Evolutionary conservation across 2,113 vertebrate genomes (phyloP).

Genomic region (Cyanocitta stelleri): DNA sequence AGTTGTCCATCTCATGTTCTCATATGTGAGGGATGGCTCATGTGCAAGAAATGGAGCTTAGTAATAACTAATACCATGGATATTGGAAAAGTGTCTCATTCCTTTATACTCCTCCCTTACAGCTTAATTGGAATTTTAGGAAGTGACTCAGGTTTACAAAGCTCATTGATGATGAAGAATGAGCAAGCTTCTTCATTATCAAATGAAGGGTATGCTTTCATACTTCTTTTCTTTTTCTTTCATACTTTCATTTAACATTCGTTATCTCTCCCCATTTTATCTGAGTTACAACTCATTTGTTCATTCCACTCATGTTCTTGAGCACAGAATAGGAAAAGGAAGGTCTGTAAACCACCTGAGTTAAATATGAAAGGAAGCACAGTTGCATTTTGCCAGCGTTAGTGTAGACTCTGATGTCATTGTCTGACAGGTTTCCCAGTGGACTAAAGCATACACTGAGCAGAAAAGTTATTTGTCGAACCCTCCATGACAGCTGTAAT

Average conservation of each 20-base stretch:
- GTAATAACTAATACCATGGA: not conserved
- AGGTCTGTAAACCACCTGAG: not conserved
- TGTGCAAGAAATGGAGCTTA: not conserved
- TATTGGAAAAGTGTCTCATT: not conserved
- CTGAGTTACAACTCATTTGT: not conserved
- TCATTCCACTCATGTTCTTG: not conserved
- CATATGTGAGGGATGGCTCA: not conserved
- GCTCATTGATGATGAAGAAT: not conserved
- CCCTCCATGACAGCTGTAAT: not conserved
- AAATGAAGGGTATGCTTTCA: not conserved
- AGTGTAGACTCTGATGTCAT: slow-evolving; percentile 25
- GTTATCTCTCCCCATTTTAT: not conserved
- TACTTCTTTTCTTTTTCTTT: not conserved
- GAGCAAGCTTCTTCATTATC: not conserved
- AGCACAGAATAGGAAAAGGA: not conserved
- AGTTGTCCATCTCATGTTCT: not conserved
- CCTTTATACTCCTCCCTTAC: not conserved
- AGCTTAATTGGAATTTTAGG: not conserved
- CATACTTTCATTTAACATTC: not conserved
- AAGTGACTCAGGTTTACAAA: not conserved
- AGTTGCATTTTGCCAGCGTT: not conserved
- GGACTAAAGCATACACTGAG: slow-evolving; percentile 5
- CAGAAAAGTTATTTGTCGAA: slow-evolving; percentile 25
- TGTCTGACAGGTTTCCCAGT: slow-evolving; percentile 36
- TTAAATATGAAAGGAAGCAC: not conserved